These are phyloP conservation scores for Neria commutata DNA, from an alignment of 2,888 invertebrate species.

Conservation along the genomic window DNA sequence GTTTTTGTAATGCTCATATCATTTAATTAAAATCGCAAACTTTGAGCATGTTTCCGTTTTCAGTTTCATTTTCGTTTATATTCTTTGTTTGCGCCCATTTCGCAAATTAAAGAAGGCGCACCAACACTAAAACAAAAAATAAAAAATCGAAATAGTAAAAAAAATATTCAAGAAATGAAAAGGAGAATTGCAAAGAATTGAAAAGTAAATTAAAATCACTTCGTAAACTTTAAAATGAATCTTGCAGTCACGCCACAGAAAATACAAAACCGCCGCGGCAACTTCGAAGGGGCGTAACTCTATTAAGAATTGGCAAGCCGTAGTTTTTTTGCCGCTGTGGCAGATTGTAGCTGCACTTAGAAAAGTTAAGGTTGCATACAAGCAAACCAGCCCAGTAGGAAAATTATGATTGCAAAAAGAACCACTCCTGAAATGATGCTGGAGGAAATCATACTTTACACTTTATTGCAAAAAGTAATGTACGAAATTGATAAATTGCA, in stretches of 20 bases:
- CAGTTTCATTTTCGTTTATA: constrained; percentile 29
- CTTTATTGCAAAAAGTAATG: too few species aligned
- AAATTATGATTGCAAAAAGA: too few species aligned
- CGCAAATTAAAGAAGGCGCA: not conserved
- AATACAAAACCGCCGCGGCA: constrained; percentile 16
- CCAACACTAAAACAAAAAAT: constrained; percentile 35
- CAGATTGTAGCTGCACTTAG: too few species aligned
- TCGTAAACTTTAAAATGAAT: constrained; percentile 17
- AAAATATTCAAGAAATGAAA: constrained; percentile 7
- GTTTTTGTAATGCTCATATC: constrained; percentile 48
- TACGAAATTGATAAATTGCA: too few species aligned
- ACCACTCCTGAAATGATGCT: too few species aligned
- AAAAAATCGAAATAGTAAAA: constrained; percentile 38
- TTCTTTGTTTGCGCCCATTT: constrained; percentile 28
- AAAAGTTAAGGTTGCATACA: too few species aligned
- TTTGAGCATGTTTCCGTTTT: constrained; percentile 54
- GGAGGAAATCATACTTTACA: too few species aligned
- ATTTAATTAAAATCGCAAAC: constrained; percentile 52
- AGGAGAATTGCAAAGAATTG: constrained; percentile 21
- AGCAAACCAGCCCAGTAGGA: too few species aligned
- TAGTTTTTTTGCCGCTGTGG: constrained; percentile 1
- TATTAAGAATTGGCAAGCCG: constrained; percentile 42
- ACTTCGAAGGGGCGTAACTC: constrained; percentile 51
- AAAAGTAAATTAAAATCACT: constrained; percentile 16
- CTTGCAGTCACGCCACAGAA: not conserved